These are phyloP conservation scores for Hemiprocne comata DNA, from an alignment of 2,113 vertebrate genomes.

Conservation along the genomic window DNA sequence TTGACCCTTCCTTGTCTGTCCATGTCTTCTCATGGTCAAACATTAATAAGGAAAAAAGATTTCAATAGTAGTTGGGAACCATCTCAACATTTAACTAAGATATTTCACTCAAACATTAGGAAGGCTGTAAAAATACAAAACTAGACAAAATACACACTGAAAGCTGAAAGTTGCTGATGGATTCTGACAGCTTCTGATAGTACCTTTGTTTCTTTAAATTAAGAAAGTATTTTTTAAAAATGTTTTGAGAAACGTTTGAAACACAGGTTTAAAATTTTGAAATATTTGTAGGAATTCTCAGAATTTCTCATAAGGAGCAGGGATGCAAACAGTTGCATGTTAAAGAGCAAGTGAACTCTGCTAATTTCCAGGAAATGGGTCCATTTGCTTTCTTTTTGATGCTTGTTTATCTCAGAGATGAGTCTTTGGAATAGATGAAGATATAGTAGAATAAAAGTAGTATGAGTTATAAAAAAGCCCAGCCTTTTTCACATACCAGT, in stretches of 20 bases:
- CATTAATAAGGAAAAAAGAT: not conserved
- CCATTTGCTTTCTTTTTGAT: not conserved
- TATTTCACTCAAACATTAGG: not conserved
- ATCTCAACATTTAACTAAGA: not conserved
- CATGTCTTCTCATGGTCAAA: not conserved
- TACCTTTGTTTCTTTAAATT: not conserved
- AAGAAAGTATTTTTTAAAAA: not conserved
- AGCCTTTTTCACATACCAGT: not conserved
- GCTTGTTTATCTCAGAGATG: not conserved
- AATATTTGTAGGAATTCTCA: not conserved
- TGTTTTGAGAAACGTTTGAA: not conserved
- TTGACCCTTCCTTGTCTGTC: not conserved
- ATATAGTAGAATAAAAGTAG: not conserved
- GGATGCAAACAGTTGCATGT: not conserved
- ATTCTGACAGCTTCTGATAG: not conserved
- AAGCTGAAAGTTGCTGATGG: not conserved
- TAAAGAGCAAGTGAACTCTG: not conserved
- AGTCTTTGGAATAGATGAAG: not conserved
- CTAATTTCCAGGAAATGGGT: not conserved
- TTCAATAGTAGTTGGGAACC: not conserved
- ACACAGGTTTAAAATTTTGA: not conserved
- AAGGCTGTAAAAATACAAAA: not conserved
- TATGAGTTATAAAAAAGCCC: not conserved
- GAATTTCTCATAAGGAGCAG: not conserved
- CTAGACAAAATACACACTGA: not conserved